Conservation (phyloP, 2,113 vertebrate genomes). For the Indicator maculatus region DNA sequence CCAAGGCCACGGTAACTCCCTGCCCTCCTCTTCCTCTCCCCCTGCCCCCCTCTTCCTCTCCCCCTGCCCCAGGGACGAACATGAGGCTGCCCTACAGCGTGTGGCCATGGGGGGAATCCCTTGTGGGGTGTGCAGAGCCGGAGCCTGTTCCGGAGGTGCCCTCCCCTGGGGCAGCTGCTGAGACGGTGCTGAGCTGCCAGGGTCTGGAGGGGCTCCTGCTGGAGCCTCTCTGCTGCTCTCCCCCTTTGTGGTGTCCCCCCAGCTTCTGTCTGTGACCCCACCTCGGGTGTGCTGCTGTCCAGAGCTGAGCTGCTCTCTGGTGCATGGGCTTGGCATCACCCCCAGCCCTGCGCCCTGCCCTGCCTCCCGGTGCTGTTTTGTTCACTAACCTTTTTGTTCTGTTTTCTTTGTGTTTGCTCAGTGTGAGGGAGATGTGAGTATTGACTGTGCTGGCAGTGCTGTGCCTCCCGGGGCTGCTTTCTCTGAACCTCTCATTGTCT, state of each 20-base stretch:
- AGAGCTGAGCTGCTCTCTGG: background rate
- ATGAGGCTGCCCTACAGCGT: background rate
- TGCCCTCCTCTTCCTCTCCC: background rate
- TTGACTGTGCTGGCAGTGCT: constrained; percentile 75
- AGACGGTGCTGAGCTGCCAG: background rate
- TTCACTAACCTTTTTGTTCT: constrained; percentile 76
- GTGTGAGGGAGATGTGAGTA: constrained; percentile 98
- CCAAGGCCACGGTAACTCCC: constrained; percentile 90
- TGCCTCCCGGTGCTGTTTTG: constrained; percentile 52
- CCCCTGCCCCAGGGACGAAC: background rate
- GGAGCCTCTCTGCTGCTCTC: background rate
- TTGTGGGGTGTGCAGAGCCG: background rate
- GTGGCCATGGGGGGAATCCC: background rate
- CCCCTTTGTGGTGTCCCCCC: background rate
- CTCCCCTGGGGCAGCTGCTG: background rate
- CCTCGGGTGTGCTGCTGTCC: background rate
- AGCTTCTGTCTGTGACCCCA: constrained; percentile 25
- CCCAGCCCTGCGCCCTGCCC: background rate
- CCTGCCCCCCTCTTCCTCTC: background rate
- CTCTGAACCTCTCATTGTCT: constrained; percentile 64
- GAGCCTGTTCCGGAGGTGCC: background rate
- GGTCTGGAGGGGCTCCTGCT: background rate
- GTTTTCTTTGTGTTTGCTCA: constrained; percentile 85
- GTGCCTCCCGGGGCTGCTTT: constrained; percentile 48
- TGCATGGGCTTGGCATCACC: constrained; percentile 25